Conservation (phyloP, 2,113 vertebrate genomes). For the Lethenteron camtschaticum region DNA sequence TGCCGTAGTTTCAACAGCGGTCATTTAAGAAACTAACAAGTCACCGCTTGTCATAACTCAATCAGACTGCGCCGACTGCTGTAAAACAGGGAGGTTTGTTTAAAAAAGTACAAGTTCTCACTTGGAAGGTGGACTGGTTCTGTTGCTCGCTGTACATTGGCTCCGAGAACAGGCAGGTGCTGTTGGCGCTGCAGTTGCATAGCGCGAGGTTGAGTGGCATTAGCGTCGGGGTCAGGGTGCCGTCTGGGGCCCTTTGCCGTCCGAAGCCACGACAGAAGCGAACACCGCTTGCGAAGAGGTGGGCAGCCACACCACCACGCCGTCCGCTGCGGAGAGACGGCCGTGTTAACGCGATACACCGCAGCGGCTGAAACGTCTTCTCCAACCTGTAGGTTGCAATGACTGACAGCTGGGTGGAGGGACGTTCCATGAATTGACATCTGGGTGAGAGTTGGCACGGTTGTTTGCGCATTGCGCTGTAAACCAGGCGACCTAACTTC, state of each 20-base stretch:
- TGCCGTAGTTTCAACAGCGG: neutral
- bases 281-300: slow-evolving; percentile 1
- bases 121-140: neutral
- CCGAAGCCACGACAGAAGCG: neutral
- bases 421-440: too few relatives aligned
- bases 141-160: neutral
- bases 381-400: too few relatives aligned
- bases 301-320: neutral
- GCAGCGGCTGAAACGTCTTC: too few relatives aligned
- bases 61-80: neutral
- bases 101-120: neutral
- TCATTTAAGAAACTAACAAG: neutral
- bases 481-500: too few relatives aligned
- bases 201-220: neutral
- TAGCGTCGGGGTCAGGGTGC: neutral
- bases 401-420: too few relatives aligned
- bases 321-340: neutral
- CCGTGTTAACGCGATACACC: too few relatives aligned
- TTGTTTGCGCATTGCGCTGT: too few relatives aligned
- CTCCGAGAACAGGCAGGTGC: slow-evolving; percentile 1
- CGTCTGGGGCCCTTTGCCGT: neutral
- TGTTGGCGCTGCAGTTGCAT: neutral
- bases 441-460: too few relatives aligned
- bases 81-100: neutral
- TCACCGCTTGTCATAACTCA: neutral